Conservation (phyloP, 2,888 invertebrate species). For the Ceramica pisi region DNA sequence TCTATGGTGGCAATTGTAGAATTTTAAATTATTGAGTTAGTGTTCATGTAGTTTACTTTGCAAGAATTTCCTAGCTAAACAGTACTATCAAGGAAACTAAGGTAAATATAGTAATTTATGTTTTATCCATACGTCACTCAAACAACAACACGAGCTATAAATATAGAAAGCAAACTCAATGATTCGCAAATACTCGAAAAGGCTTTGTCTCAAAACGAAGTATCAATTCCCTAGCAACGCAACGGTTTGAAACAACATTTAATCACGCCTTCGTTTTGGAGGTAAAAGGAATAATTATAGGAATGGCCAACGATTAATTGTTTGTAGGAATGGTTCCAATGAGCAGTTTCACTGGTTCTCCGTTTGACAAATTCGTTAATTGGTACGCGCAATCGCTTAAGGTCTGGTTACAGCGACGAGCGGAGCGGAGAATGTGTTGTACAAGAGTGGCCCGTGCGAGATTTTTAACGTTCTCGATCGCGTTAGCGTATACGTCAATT, state of each 20-base stretch:
- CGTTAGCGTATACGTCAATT: no score
- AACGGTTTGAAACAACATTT: constrained; percentile 37
- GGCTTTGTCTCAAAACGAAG: constrained; percentile 10
- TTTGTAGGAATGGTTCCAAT: constrained; percentile 69
- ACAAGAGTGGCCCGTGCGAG: no score
- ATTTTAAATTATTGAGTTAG: no score
- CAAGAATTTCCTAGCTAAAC: no score
- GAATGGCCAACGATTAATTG: constrained; percentile 64
- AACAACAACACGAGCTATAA: background rate
- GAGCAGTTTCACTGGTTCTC: constrained; percentile 66
- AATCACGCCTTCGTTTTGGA: constrained; percentile 43
- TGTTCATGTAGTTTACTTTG: no score
- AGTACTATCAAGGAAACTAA: no score
- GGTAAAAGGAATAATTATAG: constrained; percentile 64
- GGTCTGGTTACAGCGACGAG: background rate
- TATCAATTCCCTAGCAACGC: constrained; percentile 28
- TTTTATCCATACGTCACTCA: background rate
- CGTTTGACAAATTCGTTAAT: constrained; percentile 79
- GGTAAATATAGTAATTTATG: no score
- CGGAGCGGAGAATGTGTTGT: constrained; percentile 5
- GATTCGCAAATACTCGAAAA: constrained; percentile 4
- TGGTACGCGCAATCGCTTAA: constrained; percentile 65
- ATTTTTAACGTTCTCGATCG: no score
- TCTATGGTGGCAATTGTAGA: no score
- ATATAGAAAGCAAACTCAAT: background rate